Base-by-base conservation (phyloP, 2,113 vertebrate genomes). In the Athene cunicularia region DNA sequence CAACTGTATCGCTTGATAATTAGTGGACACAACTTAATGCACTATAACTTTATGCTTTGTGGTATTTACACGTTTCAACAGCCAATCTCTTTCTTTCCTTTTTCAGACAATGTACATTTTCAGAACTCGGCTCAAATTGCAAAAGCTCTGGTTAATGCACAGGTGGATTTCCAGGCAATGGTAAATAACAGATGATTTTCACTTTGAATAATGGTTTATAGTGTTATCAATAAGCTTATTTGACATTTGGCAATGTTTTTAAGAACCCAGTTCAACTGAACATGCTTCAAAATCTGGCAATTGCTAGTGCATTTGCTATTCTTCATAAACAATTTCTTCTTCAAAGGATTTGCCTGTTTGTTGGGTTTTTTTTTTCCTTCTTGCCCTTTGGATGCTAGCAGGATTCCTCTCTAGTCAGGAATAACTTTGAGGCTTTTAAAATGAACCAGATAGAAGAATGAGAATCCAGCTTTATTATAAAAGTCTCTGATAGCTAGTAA, bases 101-200 rank as follows among this genome's bases (percentile, higher is more conserved):
- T 98, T 98, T 94, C 97, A 99, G 99, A 99, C 98, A 99, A 99
- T 67, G 99, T 99, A 75, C 99, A 99, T 98, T 99, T 99, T 98
- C 99, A 99, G 98, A 99, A 99, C 98, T 98, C 99, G 87, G 99
- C 99, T 92, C 99, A 99, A 98, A 99, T 99, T 73, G 99, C 99
- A 95, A 99, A 99, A 98, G 99, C 99, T 94, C 98, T 99, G 93
- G 99, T 99, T 97, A 98, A 99, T 19, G 98, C 98, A 94, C 98
- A 99, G 97, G 99, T 99, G 97, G 99, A 99, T 98, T 99, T 99
- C 98, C 99, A 99, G 96, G 98, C 99, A 76, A 99, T 99, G 99
- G 99, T 99, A 99, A 95, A 94, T 96, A 94, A 88, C 77, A 9
- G 56, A 82, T 60, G 81, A n/a, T 70, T 95, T 92, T 89, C 28